Conservation (phyloP, 2,888 invertebrate species). For the Trachelus tabidus region DNA sequence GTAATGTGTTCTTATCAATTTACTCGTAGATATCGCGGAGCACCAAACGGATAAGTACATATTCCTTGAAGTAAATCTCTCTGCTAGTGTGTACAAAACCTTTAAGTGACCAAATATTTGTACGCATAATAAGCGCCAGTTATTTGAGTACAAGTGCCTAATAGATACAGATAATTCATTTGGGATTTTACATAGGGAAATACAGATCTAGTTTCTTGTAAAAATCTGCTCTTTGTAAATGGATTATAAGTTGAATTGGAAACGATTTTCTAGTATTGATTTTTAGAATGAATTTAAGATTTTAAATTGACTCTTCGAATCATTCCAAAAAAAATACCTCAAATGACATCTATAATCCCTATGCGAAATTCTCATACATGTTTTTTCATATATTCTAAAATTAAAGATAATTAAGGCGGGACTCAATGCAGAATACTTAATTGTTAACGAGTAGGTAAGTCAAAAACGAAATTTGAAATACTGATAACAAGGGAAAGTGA, state of each 20-base stretch:
- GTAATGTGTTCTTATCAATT: neutral
- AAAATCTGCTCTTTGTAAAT: neutral
- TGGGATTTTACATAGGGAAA: neutral
- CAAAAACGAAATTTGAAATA: neutral
- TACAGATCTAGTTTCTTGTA: neutral
- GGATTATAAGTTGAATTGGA: neutral
- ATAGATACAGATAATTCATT: neutral
- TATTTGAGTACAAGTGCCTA: neutral
- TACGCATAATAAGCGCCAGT: neutral
- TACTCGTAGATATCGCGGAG: neutral
- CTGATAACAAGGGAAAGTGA: neutral
- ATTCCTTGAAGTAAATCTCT: neutral
- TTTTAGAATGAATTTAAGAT: neutral
- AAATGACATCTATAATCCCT: neutral
- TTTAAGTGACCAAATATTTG: neutral
- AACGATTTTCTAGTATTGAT: neutral
- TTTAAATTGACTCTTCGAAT: neutral
- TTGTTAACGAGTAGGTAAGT: neutral
- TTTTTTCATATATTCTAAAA: neutral
- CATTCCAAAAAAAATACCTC: neutral
- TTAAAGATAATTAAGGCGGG: neutral
- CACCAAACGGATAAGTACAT: neutral
- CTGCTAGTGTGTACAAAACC: neutral
- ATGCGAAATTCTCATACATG: neutral
- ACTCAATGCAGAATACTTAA: neutral